Conservation (phyloP, 1,140 invertebrate species). For the Galendromus occidentalis region DNA sequence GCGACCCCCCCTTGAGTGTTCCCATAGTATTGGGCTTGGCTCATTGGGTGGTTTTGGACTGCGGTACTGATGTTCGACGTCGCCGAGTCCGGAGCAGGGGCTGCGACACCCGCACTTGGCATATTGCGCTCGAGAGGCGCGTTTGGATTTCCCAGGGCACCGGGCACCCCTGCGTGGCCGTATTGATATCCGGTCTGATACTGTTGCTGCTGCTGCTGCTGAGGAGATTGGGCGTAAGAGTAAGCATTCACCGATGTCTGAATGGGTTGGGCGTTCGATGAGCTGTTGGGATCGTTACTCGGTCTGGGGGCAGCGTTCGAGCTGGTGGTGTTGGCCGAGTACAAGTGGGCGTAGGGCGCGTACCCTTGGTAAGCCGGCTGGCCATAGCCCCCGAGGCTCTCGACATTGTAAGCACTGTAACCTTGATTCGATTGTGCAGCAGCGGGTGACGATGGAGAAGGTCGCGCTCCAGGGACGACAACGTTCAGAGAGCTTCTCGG, state of each 20-base stretch:
- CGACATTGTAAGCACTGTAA: background rate
- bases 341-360: slow-evolving; percentile 8
- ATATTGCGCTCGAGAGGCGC: too few relatives aligned
- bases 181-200: background rate
- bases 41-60: too few relatives aligned
- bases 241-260: slow-evolving; percentile 20
- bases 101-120: too few relatives aligned
- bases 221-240: slow-evolving; percentile 17
- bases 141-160: too few relatives aligned
- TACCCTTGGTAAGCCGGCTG: slow-evolving; percentile 21
- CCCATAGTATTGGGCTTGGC: too few relatives aligned
- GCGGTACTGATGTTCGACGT: too few relatives aligned
- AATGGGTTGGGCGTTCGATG: background rate
- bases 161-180: too few relatives aligned
- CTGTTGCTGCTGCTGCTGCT: slow-evolving; percentile 8
- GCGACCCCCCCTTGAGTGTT: too few relatives aligned
- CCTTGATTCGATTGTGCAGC: background rate
- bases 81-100: too few relatives aligned
- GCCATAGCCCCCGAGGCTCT: background rate
- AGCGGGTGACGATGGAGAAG: background rate
- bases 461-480: too few relatives aligned
- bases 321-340: background rate
- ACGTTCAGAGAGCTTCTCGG: too few relatives aligned
- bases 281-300: slow-evolving; percentile 14
- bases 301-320: background rate